Percentiles rank a stretch among this genome's conserved stretches.
Conservation (phyloP, 2,888 invertebrate species). For the Panopea generosa region DNA sequence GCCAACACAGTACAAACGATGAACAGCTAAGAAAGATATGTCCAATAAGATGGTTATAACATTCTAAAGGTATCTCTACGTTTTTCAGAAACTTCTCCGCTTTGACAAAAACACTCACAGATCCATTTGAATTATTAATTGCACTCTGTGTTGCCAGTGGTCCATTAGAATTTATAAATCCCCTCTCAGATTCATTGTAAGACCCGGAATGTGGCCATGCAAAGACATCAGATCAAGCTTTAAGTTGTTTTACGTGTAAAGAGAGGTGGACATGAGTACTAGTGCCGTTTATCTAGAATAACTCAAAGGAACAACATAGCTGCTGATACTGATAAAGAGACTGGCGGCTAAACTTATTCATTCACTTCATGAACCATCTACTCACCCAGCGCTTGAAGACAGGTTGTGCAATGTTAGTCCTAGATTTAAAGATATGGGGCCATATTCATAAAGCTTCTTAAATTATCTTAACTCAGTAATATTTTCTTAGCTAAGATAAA, state of each 20-base stretch:
- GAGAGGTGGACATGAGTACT: neutral
- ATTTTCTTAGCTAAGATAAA: no score
- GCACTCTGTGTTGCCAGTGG: slow-evolving; percentile 11
- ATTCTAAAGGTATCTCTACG: slow-evolving; percentile 12
- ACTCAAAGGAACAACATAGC: slow-evolving; percentile 16
- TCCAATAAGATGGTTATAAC: slow-evolving; percentile 20
- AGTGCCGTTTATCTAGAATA: slow-evolving; percentile 7
- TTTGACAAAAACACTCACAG: slow-evolving; percentile 6
- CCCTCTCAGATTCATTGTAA: slow-evolving; percentile 26
- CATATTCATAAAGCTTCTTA: slow-evolving; percentile 15
- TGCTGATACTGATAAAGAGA: slow-evolving; percentile 16
- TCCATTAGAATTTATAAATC: slow-evolving; percentile 17
- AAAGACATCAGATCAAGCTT: slow-evolving; percentile 28
- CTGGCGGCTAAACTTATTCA: slow-evolving; percentile 25
- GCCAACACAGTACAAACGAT: slow-evolving; percentile 1
- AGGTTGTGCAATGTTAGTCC: slow-evolving; percentile 2
- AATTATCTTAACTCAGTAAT: no score
- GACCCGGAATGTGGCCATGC: slow-evolving; percentile 23
- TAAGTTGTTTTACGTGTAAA: slow-evolving; percentile 9
- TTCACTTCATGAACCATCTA: slow-evolving; percentile 28
- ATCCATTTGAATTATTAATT: slow-evolving; percentile 22
- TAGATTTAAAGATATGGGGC: slow-evolving; percentile 11
- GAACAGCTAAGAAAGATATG: slow-evolving; percentile 9
- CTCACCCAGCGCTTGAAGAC: slow-evolving; percentile 16
- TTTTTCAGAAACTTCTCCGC: slow-evolving; percentile 6